Conservation (phyloP, 2,113 vertebrate species). For the Callaeas wilsoni region DNA sequence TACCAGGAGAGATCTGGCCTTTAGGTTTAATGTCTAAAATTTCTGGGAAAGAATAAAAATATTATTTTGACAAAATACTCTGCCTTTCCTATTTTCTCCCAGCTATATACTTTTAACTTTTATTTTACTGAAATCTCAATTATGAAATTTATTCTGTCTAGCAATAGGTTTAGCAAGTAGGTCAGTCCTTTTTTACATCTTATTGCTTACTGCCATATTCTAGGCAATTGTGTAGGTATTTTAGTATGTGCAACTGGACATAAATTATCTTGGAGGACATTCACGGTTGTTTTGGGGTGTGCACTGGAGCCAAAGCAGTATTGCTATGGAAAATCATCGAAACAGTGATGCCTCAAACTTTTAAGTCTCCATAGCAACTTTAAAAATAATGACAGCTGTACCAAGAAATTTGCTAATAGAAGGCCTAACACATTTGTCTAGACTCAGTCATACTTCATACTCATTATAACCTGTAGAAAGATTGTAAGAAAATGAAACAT, state of each 20-base stretch:
- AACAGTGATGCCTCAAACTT: constrained; percentile 28
- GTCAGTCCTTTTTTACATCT: neutral
- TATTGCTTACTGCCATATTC: neutral
- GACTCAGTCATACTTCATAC: neutral
- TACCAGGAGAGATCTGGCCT: neutral
- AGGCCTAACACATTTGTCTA: constrained; percentile 39
- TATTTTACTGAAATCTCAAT: neutral
- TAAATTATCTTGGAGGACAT: neutral
- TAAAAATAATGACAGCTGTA: constrained; percentile 57
- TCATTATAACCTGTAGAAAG: neutral
- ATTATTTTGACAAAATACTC: neutral
- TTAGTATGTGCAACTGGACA: neutral
- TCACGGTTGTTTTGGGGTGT: neutral
- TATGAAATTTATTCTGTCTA: neutral
- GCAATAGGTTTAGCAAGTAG: neutral
- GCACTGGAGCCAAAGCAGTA: neutral
- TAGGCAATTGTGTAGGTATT: neutral
- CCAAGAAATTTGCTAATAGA: constrained; percentile 47
- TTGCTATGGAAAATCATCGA: constrained; percentile 7
- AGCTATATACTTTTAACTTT: neutral
- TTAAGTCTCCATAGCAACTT: constrained; percentile 45
- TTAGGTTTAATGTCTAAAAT: neutral
- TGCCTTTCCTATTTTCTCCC: neutral
- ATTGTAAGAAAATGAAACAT: neutral
- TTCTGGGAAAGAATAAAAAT: neutral